phyloP scores from a whole-genome alignment of 2,797 vertebrate genomes.

The Falco cherrug region DNA sequence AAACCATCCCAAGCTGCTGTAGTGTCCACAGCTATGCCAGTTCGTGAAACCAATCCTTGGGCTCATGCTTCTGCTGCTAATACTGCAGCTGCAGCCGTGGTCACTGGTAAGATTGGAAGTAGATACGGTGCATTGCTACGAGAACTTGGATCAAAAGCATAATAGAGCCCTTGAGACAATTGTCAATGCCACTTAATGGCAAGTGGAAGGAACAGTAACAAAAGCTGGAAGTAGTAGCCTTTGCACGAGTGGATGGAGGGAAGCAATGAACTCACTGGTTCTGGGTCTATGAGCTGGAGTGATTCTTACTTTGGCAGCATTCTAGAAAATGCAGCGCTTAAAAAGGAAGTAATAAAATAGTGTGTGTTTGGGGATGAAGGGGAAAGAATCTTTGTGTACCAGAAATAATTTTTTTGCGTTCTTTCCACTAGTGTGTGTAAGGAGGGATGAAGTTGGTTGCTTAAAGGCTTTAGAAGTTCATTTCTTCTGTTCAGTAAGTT shows the following conservation, averaged over 20 bases:
- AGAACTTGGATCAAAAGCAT: conserved; percentile 65
- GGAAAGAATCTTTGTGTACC: not conserved
- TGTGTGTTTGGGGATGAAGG: not conserved
- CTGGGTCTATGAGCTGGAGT: not conserved
- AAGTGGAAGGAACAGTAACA: conserved; percentile 47
- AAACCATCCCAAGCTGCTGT: conserved; percentile 81
- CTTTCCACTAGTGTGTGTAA: rapidly evolving
- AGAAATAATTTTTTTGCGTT: not conserved
- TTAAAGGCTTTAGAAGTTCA: not conserved
- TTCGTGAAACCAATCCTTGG: conserved; percentile 99
- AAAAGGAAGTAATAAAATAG: conserved; percentile 7
- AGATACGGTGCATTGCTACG: conserved; percentile 23
- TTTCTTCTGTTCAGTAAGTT: not conserved
- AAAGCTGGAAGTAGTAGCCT: conserved; percentile 32
- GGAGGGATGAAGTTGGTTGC: not conserved
- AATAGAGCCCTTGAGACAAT: conserved; percentile 36
- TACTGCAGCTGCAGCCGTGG: conserved; percentile 83
- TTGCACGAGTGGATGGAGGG: conserved; percentile 30
- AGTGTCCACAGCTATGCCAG: conserved; percentile 86
- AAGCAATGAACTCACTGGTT: not conserved
- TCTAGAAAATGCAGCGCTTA: not conserved
- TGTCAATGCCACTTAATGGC: conserved; percentile 24
- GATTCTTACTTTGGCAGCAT: conserved; percentile 1
- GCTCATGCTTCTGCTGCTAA: conserved; percentile 85
- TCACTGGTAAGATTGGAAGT: conserved; percentile 83